Evolutionary conservation across 2,797 vertebrate genomes (phyloP).

Genomic region (Cephalopachus bancanus): DNA sequence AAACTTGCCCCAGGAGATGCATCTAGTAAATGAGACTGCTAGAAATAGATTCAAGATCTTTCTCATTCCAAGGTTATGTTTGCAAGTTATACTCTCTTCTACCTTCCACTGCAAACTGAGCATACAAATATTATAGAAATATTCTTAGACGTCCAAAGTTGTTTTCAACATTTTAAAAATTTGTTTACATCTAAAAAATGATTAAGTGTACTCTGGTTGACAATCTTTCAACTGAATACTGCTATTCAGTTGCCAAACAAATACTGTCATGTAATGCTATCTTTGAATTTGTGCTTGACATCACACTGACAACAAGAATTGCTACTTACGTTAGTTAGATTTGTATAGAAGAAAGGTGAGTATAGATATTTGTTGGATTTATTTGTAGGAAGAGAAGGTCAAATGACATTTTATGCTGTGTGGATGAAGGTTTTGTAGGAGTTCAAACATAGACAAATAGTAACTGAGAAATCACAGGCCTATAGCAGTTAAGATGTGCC

Average conservation of each 20-base stretch:
- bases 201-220: neutral
- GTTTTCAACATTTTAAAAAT: neutral
- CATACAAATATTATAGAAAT: neutral
- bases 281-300: neutral
- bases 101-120: neutral
- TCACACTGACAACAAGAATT: neutral
- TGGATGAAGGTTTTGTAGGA: neutral
- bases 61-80: neutral
- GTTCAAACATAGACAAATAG: neutral
- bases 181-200: neutral
- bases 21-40: neutral
- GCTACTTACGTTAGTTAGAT: constrained; percentile 20
- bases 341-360: neutral
- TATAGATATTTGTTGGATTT: neutral
- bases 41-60: neutral
- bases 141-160: neutral
- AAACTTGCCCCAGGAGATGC: neutral
- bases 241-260: neutral
- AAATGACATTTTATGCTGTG: neutral
- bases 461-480: neutral
- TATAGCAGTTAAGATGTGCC: neutral
- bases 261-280: neutral
- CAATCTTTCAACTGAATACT: neutral
- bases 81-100: neutral
- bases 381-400: neutral